A percentile compares a stretch with the other conserved stretches of the same genome.
Conservation (phyloP, 1,140 invertebrate genomes). For the Pissodes strobi region DNA sequence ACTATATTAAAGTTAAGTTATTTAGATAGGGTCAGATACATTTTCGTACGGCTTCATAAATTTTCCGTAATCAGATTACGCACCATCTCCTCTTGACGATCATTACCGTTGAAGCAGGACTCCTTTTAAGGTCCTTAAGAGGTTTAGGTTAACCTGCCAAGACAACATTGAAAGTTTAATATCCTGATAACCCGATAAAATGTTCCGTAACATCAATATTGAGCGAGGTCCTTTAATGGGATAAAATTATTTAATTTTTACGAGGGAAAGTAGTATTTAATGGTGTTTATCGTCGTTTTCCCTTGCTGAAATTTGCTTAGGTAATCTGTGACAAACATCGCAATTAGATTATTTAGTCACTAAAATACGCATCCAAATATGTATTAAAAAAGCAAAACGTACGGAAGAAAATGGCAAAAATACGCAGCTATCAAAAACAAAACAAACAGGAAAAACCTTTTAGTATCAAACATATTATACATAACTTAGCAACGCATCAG, state of each 20-base stretch:
- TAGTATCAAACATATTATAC: no score
- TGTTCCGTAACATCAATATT: conserved; percentile 11
- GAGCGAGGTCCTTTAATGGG: conserved; percentile 3
- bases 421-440: no score
- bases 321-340: no score
- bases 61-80: conserved; percentile 31
- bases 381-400: no score
- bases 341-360: no score
- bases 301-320: no score
- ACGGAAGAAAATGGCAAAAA: no score
- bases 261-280: no score
- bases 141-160: conserved; percentile 32
- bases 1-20: conserved; percentile 24
- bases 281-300: no score
- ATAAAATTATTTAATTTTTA: conserved; percentile 17
- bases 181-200: conserved; percentile 23
- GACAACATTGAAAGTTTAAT: conserved; percentile 29
- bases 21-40: conserved; percentile 34
- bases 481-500: no score
- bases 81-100: conserved; percentile 28
- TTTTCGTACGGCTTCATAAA: conserved; percentile 24
- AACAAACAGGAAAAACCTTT: no score
- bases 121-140: conserved; percentile 31
- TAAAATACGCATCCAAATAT: no score
- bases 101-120: conserved; percentile 24